phyloP scores from a whole-genome alignment of 2,113 vertebrate species.

The Hyperoodon ampullatus region DNA sequence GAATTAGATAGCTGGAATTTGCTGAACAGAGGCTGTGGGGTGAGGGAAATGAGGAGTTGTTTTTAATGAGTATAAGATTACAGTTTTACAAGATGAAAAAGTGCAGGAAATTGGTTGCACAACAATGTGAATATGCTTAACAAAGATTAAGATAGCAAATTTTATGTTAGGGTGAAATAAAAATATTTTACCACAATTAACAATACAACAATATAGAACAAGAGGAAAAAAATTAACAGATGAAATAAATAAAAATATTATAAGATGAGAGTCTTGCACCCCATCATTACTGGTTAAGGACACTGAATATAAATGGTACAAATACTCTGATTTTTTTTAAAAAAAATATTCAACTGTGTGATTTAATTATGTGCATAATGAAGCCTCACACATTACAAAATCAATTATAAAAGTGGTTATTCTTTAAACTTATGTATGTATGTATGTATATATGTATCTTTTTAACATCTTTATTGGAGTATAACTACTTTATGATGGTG shows the following conservation, averaged over 20 bases:
- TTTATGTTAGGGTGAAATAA: too few species aligned
- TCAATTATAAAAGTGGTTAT: too few species aligned
- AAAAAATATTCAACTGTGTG: too few species aligned
- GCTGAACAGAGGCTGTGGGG: background rate
- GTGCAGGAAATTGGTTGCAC: background rate
- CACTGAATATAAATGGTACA: background rate
- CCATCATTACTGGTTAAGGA: background rate
- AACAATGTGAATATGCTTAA: background rate
- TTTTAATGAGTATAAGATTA: background rate
- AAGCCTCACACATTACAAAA: too few species aligned
- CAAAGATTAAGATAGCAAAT: background rate
- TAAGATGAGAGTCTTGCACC: background rate
- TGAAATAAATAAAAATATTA: background rate
- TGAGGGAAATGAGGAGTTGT: background rate
- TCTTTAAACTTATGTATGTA: too few species aligned
- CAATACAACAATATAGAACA: background rate
- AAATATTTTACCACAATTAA: background rate
- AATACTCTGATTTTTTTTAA: background rate
- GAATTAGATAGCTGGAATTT: background rate
- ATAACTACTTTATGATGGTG: too few species aligned
- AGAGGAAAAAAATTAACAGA: background rate
- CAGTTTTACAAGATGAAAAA: background rate
- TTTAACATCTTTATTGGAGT: too few species aligned
- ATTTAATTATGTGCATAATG: too few species aligned
- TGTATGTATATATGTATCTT: too few species aligned